Evolutionary conservation across 2,113 vertebrate genomes (phyloP).

Genomic region (Pardalotus punctatus): DNA sequence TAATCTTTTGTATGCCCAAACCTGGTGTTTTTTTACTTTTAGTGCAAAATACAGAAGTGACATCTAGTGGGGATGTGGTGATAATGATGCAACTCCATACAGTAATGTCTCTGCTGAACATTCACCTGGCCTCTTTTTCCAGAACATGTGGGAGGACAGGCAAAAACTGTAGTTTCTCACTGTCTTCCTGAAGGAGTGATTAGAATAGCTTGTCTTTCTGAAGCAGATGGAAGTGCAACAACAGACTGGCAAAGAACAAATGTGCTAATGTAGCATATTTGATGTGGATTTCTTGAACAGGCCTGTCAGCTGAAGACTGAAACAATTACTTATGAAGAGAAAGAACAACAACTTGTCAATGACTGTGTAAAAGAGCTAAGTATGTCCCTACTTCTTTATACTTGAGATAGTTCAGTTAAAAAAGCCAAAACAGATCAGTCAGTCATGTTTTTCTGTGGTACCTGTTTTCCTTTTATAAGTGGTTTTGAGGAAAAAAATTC

Average conservation of each 20-base stretch:
- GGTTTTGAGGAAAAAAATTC: neutral
- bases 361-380: constrained; percentile 98
- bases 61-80: constrained; percentile 12
- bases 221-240: constrained; percentile 15
- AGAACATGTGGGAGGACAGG: neutral
- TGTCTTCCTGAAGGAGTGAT: neutral
- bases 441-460: neutral
- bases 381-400: constrained; percentile 70
- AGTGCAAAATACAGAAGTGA: neutral
- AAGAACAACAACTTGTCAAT: constrained; percentile 96
- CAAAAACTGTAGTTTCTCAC: neutral
- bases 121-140: neutral
- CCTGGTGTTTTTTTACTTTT: neutral
- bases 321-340: constrained; percentile 95
- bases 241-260: neutral
- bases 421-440: neutral
- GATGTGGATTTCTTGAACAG: constrained; percentile 67
- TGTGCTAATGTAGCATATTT: neutral
- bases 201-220: constrained; percentile 11
- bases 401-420: neutral
- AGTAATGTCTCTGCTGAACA: neutral
- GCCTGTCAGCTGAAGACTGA: constrained; percentile 95
- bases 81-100: neutral
- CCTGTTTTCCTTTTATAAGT: neutral
- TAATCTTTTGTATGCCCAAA: neutral